Base-by-base conservation (phyloP, 1,140 invertebrate species). In the Scaptomyza montana region DNA sequence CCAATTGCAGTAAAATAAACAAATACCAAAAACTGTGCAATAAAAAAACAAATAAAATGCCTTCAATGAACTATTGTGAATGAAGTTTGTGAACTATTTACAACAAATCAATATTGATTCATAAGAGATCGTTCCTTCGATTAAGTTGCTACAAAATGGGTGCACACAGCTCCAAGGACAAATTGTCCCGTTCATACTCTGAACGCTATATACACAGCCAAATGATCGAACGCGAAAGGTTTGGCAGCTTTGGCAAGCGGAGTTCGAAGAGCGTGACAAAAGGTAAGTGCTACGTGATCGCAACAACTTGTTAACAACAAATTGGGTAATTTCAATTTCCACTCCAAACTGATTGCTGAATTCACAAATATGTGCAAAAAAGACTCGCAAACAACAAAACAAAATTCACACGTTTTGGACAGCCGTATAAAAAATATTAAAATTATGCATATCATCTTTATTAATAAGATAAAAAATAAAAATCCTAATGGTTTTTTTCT, bases 101-200 rank as follows among this genome's bases (percentile, higher is more conserved):
- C 47, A 21, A 56, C 49, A 66, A 12, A 12, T 41, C 12, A 10
- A 2, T 41, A 12, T 10, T 41, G 10, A 12, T 41, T 10, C 9
- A 41, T 41, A 43, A 43, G 12, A 2, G 8, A 9, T 36, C 33
- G 33, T 41, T 12, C 3, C 39, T 41, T 12, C 1, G 16, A 16
- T 8, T 1, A 43, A 43, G 5, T 12, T 43, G 4, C 12, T 3
- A 47, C 79, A 91, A 87, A 92, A 95, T 95, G 94, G 94, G 94
- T 62, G 94, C 94, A 72, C 94, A 95, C 92, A 94, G 94, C 72
- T 95, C 94, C 51, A 95, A 95, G 92, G 94, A 95, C 91, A 95
- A 95, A 92, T 92, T 95, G 54, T 93, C 93, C 77, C 93, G 94
- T 76, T 93, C 92, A 63, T 93, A 93, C 74, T 94, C 94, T n/a